A percentile compares a stretch with the other conserved stretches of the same genome.
Evolutionary conservation across 2,797 vertebrate genomes (phyloP).

Genomic region (Tamandua tetradactyla): DNA sequence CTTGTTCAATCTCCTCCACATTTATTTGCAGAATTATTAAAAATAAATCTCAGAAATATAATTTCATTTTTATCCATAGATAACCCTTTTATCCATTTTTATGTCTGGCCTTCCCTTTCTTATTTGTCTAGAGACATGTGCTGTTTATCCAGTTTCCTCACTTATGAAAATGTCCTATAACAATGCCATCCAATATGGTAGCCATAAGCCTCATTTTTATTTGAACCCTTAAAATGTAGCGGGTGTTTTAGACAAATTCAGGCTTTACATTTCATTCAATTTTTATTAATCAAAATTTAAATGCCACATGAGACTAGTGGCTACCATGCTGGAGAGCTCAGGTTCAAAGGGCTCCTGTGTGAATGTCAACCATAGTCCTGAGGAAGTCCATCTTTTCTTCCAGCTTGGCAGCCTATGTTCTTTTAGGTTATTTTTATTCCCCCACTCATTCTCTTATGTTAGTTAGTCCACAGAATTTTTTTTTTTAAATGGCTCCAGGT

Average conservation of each 20-base stretch:
- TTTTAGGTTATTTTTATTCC: background rate
- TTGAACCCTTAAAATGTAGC: background rate
- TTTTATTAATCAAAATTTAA: background rate
- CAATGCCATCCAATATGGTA: background rate
- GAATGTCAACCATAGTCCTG: background rate
- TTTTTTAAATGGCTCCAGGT: background rate
- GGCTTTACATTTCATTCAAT: background rate
- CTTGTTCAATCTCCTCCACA: background rate
- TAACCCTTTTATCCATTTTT: background rate
- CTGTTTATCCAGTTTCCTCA: background rate
- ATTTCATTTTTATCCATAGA: background rate
- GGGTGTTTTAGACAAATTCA: background rate
- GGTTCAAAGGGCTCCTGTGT: background rate
- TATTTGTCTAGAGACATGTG: background rate
- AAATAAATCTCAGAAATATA: background rate
- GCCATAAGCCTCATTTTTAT: background rate
- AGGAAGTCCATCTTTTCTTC: background rate
- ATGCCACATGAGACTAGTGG: background rate
- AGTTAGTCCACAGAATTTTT: background rate
- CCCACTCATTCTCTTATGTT: background rate
- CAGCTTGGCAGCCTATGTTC: background rate
- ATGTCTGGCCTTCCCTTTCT: background rate
- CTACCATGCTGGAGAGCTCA: background rate
- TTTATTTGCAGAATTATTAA: background rate
- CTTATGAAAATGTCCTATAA: background rate